Percentiles rank a stretch among this genome's conserved stretches.
phyloP scores from a whole-genome alignment of 2,888 invertebrate species.

The Branchipolynoe longqiensis region DNA sequence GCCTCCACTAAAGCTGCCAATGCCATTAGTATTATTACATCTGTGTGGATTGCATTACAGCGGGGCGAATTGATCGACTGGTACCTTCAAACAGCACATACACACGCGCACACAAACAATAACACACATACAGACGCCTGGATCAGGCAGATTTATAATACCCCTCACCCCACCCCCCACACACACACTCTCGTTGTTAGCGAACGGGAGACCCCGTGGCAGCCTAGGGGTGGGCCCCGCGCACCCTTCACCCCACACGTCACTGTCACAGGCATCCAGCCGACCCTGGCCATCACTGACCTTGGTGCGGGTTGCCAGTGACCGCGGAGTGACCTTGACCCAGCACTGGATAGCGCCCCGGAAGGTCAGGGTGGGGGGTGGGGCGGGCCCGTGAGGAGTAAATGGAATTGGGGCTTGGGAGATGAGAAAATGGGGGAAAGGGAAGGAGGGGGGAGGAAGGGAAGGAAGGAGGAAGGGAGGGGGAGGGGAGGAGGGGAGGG shows the following conservation, averaged over 20 bases:
- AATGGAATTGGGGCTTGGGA: constrained; percentile 17
- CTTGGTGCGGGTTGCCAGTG: too few relatives aligned
- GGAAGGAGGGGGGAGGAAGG: background rate
- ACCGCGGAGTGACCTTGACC: constrained; percentile 5
- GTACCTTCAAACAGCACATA: too few relatives aligned
- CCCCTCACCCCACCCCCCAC: constrained; percentile 11
- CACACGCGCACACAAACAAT: too few relatives aligned
- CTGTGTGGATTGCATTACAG: too few relatives aligned
- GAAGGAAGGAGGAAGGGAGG: too few relatives aligned
- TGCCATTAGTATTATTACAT: too few relatives aligned
- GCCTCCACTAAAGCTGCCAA: too few relatives aligned
- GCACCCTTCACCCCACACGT: too few relatives aligned
- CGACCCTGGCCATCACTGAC: background rate
- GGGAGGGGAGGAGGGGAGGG: background rate
- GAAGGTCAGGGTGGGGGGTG: background rate
- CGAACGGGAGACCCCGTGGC: too few relatives aligned
- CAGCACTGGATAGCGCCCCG: background rate
- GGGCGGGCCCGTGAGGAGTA: constrained; percentile 33
- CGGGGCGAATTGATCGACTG: too few relatives aligned
- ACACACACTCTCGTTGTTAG: too few relatives aligned
- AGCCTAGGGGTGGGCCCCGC: too few relatives aligned
- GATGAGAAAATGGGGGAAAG: background rate
- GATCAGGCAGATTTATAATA: background rate
- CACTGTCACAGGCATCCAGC: background rate
- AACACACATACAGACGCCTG: background rate